These are phyloP conservation scores for Megalurothrips usitatus DNA, from an alignment of 2,888 invertebrate species.

Conservation along the genomic window DNA sequence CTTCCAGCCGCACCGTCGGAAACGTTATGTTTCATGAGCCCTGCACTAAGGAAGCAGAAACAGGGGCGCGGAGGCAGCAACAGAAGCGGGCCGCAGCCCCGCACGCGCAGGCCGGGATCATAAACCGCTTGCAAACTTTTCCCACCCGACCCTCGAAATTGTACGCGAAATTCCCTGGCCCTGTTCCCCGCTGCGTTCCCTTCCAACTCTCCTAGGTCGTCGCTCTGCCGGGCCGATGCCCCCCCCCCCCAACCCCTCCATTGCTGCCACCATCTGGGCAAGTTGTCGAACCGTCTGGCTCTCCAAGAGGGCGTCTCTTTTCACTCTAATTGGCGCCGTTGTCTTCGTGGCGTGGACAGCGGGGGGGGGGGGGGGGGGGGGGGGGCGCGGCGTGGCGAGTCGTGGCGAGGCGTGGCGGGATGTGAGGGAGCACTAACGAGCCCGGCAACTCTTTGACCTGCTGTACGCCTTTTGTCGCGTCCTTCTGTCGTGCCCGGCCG, in stretches of 20 bases:
- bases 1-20: neutral
- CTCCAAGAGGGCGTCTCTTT: constrained; percentile 3
- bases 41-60: neutral
- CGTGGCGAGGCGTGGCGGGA: neutral
- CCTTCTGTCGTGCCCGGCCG: neutral
- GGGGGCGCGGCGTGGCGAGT: too few species aligned
- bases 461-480: neutral
- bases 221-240: neutral
- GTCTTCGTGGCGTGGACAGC: neutral
- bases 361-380: too few species aligned
- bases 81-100: neutral
- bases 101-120: neutral
- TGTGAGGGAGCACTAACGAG: neutral
- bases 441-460: neutral
- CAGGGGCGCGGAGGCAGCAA: neutral
- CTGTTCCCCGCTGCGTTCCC: neutral
- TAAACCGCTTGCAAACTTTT: constrained; percentile 14
- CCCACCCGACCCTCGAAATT: neutral
- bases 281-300: neutral
- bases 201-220: neutral
- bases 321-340: constrained; percentile 3
- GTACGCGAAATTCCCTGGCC: neutral
- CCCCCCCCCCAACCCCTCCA: neutral
- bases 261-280: neutral
- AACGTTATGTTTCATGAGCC: neutral